Base-by-base conservation (phyloP, 2,888 invertebrate genomes). In the Leptinotarsa juncta region DNA sequence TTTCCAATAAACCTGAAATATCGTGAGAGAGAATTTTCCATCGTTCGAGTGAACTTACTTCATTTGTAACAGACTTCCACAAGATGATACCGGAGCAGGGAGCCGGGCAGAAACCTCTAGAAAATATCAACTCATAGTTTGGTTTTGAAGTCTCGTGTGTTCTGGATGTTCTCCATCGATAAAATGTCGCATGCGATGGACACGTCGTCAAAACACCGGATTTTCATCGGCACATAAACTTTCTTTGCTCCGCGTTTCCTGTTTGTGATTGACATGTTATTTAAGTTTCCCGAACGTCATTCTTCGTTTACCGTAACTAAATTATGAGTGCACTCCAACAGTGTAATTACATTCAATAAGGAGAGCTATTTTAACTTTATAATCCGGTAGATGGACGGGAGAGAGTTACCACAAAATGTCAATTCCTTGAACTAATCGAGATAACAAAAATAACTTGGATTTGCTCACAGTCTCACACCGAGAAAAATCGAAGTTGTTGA, bases 251-350 rank as follows among this genome's bases (percentile, higher is more conserved):
- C 82, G 80, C 82, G 81, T 83, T 82, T 81, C 81, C 81, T 77
- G 80, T 75, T 75, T 70, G 75, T 83, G 84, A 84, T 83, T 83
- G 84, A 84, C 83, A 83, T 81, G 82, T 83, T 84, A 84, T 84
- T 84, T 83, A 84, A 84, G 83, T 83, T 83, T 79, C 84, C 83
- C 80, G 80, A 83, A 80, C 82, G 81, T 82, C 83, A 81, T 77
- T 80, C 75, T 77, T 75, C 75, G 73, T 73, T 70, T 51, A 77
- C 75, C 79, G 78, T 79, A 80, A 80, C 81, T 69, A 79, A 81
- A 78, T 81, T 79, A 80, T 77, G 76, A 80, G 80, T 79, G 79
- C 80, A 81, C 80, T 80, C 70, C 79, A 76, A 80, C 79, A 75
- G 70, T 74, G 66, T 76, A 76, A 78, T 77, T 71, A 68, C 75